Base-by-base conservation (phyloP, 2,888 invertebrate species). In the Nysson spinosus region DNA sequence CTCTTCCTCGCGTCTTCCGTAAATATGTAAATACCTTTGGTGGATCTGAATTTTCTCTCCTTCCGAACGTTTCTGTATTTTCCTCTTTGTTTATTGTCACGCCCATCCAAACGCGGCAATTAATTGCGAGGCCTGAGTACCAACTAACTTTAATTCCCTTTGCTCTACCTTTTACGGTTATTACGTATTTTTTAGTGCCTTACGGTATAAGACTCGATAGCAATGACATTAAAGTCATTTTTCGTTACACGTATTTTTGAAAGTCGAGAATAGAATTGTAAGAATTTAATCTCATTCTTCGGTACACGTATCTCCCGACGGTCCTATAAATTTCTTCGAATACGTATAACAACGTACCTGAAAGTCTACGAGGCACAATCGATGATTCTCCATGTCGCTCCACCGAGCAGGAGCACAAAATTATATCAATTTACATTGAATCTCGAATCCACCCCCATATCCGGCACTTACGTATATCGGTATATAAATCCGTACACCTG, bases 21-120 rank as follows among this genome's bases (percentile, higher is more conserved):
- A 67, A 67, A 64, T 58, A 64, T 42, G 67, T 58, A 67, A 67
- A 67, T 64, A 64, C 30, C 64, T 54, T 50, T 7, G 28, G 16
- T 28, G 42, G 32, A 20, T 46, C 42, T 26, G 39, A 47, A 56
- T 50, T 40, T 50, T 42, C 51, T 34, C 47, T 52, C 12, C 26
- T 12, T 7, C 26, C n/a, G 19, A 14, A 2, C 14, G 6, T 22
- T n/a, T 11, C 35, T 35, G 19, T 47, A 22, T 19, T 24, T 43
- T 26, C 26, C 14, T 26, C 37, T 64, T 37, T 63, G 64, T 57
- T 64, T 64, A 64, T 58, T 58, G 50, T 58, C 37, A 57, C 66
- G 52, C 64, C 42, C 19, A 22, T 4, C n/a, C n/a, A n/a, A 5
- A 14, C 46, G 37, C 40, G 32, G 62, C 39, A 64, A 58, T 66